A percentile compares a stretch with the other conserved stretches of the same genome.
These are phyloP conservation scores for Neodon shergylaensis DNA, from an alignment of 2,113 vertebrate genomes.

Conservation along the genomic window DNA sequence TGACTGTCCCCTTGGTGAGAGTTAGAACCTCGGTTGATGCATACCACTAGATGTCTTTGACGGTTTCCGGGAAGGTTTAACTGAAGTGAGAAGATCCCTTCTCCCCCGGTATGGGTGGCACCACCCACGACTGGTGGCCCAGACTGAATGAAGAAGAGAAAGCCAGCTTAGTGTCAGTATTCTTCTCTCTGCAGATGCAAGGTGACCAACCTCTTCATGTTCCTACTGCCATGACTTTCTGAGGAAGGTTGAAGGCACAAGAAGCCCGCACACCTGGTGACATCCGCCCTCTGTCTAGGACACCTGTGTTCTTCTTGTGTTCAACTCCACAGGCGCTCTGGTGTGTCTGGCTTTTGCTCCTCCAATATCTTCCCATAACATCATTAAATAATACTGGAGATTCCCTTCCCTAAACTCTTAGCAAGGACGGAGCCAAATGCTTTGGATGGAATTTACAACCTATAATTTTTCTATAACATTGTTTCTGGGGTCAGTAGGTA, in stretches of 20 bases:
- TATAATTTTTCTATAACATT: constrained; percentile 64
- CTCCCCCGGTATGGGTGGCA: not conserved
- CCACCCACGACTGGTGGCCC: not conserved
- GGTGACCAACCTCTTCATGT: not conserved
- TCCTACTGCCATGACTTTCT: not conserved
- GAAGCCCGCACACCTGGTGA: too few relatives aligned
- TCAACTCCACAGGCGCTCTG: not conserved
- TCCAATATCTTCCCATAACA: not conserved
- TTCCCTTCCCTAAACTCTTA: constrained; percentile 26
- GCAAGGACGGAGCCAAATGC: constrained; percentile 41
- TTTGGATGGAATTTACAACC: constrained; percentile 71
- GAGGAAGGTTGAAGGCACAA: not conserved
- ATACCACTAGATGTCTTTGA: not conserved
- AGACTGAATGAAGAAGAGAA: not conserved
- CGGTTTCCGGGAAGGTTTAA: not conserved
- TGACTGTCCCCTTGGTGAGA: not conserved
- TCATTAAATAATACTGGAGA: constrained; percentile 55
- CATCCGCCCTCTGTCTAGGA: fast-evolving
- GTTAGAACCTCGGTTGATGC: not conserved
- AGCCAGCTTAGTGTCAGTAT: not conserved
- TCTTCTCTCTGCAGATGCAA: not conserved
- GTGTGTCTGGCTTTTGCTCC: not conserved
- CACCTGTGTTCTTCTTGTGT: too few relatives aligned
- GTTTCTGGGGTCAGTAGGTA: constrained; percentile 3
- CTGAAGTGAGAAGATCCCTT: not conserved